Evolutionary conservation across 1,140 invertebrate genomes (phyloP).

Genomic region (Leptopilina boulardi): DNA sequence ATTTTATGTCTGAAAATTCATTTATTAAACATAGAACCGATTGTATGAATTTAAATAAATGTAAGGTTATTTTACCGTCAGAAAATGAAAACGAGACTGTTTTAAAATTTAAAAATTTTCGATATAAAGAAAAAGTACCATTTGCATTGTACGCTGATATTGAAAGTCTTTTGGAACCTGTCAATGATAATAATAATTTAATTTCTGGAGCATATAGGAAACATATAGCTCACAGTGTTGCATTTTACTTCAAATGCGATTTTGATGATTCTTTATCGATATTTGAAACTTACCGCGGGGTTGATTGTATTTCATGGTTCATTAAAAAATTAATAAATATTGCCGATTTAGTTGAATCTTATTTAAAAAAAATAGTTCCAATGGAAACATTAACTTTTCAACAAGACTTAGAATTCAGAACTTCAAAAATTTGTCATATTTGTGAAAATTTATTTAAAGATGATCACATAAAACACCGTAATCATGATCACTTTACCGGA

Average conservation of each 20-base stretch:
- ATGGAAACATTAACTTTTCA: background rate
- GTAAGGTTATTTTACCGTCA: conserved; percentile 30
- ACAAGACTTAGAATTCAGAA: background rate
- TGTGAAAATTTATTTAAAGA: background rate
- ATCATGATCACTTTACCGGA: background rate
- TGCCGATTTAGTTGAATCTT: background rate
- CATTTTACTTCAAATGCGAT: conserved; percentile 66
- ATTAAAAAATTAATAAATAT: background rate
- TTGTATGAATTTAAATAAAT: conserved; percentile 36
- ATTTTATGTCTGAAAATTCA: conserved; percentile 65
- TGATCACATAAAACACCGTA: background rate
- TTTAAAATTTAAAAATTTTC: conserved; percentile 58
- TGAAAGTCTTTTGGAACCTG: conserved; percentile 56
- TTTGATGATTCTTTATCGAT: background rate
- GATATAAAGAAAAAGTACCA: conserved; percentile 51
- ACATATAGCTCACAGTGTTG: conserved; percentile 65
- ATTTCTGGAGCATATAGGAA: conserved; percentile 55
- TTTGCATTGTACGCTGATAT: conserved; percentile 58
- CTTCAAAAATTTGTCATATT: too few relatives aligned
- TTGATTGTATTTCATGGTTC: too few relatives aligned
- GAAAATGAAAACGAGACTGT: conserved; percentile 58
- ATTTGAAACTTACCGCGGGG: background rate
- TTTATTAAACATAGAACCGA: conserved; percentile 54
- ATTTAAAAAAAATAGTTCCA: background rate
- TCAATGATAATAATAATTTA: conserved; percentile 52